A percentile compares a stretch with the other conserved stretches of the same genome.
These are phyloP conservation scores for Lethrus apterus DNA, from an alignment of 1,140 invertebrate species.

Conservation along the genomic window DNA sequence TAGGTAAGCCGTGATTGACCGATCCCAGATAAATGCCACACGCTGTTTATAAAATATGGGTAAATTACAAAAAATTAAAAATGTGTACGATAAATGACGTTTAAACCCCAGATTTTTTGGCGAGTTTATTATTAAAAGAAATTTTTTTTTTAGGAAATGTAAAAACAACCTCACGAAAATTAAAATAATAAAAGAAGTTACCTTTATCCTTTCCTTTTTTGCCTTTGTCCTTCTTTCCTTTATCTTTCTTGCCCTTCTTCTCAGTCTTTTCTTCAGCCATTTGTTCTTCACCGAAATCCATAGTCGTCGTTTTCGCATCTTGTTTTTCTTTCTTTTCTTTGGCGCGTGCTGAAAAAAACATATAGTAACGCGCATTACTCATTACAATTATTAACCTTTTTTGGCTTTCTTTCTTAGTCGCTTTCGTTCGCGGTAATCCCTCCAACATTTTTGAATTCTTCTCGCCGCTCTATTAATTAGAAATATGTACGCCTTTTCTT, in stretches of 20 bases:
- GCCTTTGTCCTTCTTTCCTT: slow-evolving; percentile 4
- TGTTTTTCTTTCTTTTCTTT: slow-evolving; percentile 1
- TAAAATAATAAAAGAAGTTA: slow-evolving; percentile 3
- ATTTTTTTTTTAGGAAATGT: too few species aligned
- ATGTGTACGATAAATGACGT: too few species aligned
- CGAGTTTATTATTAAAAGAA: too few species aligned
- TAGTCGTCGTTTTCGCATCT: neutral
- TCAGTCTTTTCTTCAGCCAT: neutral
- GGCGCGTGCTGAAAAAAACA: slow-evolving; percentile 1
- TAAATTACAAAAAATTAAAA: too few species aligned
- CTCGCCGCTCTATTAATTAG: slow-evolving; percentile 29
- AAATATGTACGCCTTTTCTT: slow-evolving; percentile 29
- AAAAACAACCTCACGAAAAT: too few species aligned
- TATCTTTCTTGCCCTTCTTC: slow-evolving; percentile 1
- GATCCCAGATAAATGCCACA: too few species aligned
- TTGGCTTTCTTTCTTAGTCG: slow-evolving; percentile 10
- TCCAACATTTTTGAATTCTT: slow-evolving; percentile 33
- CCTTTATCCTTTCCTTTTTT: slow-evolving; percentile 2
- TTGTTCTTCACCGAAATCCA: neutral
- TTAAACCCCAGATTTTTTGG: too few species aligned
- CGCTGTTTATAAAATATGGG: too few species aligned
- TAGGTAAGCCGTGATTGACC: too few species aligned
- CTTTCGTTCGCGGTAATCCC: slow-evolving; percentile 24
- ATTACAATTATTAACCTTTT: slow-evolving; percentile 7
- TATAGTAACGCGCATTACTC: neutral